A percentile compares a stretch with the other conserved stretches of the same genome.
phyloP scores from a whole-genome alignment of 2,797 vertebrate species.

The Urosaurus nigricauda region DNA sequence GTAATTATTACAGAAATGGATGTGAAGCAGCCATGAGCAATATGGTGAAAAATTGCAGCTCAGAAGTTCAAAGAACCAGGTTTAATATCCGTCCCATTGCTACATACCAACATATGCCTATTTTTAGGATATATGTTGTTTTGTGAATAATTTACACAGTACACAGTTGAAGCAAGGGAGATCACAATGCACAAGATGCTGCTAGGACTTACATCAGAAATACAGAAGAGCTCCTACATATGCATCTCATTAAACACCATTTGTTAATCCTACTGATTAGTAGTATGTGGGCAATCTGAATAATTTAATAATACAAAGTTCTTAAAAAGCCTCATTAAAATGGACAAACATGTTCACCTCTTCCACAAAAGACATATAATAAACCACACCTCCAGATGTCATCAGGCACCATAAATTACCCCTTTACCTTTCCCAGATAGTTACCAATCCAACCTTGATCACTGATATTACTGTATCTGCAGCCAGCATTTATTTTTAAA shows the following conservation, averaged over 20 bases:
- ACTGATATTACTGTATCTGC: too few species aligned
- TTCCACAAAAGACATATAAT: background rate
- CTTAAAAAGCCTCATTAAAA: background rate
- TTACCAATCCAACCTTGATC: background rate
- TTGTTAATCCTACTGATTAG: slow-evolving; percentile 29
- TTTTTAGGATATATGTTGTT: background rate
- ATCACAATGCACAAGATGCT: slow-evolving; percentile 1
- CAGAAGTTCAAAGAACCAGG: background rate
- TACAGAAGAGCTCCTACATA: background rate
- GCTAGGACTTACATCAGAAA: background rate
- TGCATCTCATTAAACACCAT: background rate
- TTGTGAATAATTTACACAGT: background rate
- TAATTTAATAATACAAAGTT: slow-evolving; percentile 11
- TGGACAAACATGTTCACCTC: background rate
- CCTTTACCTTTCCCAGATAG: background rate
- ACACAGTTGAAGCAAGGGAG: background rate
- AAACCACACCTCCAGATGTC: background rate
- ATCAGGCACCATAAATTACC: background rate
- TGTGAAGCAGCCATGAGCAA: slow-evolving; percentile 31
- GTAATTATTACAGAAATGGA: background rate
- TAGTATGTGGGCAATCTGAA: background rate
- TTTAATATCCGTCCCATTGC: background rate
- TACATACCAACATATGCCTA: background rate
- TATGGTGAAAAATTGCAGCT: slow-evolving; percentile 9
- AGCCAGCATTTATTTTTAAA: background rate